Conservation (phyloP, 1,140 invertebrate species). For the Phymastichus coffea region DNA sequence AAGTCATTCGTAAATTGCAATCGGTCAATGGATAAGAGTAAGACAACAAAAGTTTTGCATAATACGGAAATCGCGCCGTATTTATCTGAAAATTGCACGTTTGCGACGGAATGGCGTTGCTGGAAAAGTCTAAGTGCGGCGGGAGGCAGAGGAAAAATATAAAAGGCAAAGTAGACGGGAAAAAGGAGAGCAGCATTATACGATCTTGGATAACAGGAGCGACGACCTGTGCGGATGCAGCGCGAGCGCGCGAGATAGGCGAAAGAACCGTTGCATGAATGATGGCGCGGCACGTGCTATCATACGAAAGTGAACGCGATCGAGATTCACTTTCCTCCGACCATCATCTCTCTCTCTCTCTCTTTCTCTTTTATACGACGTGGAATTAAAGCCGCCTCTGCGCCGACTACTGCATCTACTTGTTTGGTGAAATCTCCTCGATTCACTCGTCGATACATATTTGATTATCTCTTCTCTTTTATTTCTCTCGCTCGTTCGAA, state of each 20-base stretch:
- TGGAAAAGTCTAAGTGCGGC: too few species aligned
- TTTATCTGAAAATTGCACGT: too few species aligned
- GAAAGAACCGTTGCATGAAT: conserved; percentile 4
- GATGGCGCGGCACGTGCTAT: not conserved
- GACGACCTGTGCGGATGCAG: conserved; percentile 15
- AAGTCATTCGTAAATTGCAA: too few species aligned
- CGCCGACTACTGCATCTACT: not conserved
- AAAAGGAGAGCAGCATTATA: conserved; percentile 3
- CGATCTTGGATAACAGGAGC: conserved; percentile 12
- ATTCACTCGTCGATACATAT: not conserved
- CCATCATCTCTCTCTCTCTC: not conserved
- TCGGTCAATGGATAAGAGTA: too few species aligned
- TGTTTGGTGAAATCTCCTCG: conserved; percentile 11
- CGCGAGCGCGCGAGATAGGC: not conserved
- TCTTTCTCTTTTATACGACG: too few species aligned
- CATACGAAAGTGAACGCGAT: conserved; percentile 19
- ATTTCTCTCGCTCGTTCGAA: not conserved
- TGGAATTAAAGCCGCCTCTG: not conserved
- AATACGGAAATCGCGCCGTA: too few species aligned
- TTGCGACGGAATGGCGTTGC: too few species aligned
- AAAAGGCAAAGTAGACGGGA: too few species aligned
- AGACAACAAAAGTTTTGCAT: too few species aligned
- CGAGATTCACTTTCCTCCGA: conserved; percentile 21
- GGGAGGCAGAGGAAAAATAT: too few species aligned
- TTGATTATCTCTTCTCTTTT: too few species aligned